phyloP scores from a whole-genome alignment of 92 coral and sea anemone species.

The Epizoanthus rinbou region DNA sequence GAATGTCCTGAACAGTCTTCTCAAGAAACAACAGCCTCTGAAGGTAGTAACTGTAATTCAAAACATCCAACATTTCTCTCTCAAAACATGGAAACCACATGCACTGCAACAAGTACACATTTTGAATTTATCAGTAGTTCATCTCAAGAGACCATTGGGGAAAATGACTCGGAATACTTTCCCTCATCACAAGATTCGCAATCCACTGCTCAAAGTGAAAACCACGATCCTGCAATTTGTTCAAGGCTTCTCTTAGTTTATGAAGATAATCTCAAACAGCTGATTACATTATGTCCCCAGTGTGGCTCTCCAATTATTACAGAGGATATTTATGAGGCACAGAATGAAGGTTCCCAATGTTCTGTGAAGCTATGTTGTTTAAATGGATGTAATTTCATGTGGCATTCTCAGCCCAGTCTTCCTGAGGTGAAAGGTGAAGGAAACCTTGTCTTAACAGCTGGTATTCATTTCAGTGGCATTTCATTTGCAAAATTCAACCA shows the following conservation, averaged over 20 bases:
- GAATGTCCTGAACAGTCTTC: slow-evolving; percentile 1
- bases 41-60: background rate
- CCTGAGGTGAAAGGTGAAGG: slow-evolving; percentile 38
- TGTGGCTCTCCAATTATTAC: slow-evolving; percentile 20
- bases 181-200: background rate
- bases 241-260: slow-evolving; percentile 21
- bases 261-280: slow-evolving; percentile 29
- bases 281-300: slow-evolving; percentile 30
- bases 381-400: slow-evolving; percentile 45
- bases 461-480: slow-evolving; percentile 44
- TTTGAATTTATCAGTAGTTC: background rate
- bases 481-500: slow-evolving; percentile 39
- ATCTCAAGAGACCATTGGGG: background rate
- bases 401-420: slow-evolving; percentile 39
- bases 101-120: background rate
- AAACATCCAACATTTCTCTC: background rate
- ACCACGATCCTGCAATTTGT: background rate
- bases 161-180: background rate
- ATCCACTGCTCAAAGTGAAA: no score
- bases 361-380: slow-evolving; percentile 41
- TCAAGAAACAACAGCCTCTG: background rate
- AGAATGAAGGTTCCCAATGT: slow-evolving; percentile 43
- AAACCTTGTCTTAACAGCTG: slow-evolving; percentile 41
- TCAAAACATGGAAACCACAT: background rate
- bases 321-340: background rate